phyloP scores from a whole-genome alignment of 1,140 invertebrate genomes.

The Pseudobourletiella spinata region DNA sequence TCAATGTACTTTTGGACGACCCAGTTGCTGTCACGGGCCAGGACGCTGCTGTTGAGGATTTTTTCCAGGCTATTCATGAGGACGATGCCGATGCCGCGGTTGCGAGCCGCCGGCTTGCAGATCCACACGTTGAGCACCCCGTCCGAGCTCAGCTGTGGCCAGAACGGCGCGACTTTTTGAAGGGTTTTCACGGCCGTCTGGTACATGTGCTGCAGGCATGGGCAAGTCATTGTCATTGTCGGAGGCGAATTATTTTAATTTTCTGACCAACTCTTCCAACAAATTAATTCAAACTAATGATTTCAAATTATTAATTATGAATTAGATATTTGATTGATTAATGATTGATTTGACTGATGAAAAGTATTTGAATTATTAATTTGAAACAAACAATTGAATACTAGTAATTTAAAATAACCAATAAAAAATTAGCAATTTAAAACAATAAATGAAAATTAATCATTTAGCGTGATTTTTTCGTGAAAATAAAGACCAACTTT shows the following conservation, averaged over 20 bases:
- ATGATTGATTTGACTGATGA: no score
- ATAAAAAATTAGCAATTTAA: no score
- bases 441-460: no score
- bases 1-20: slow-evolving; percentile 45
- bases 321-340: no score
- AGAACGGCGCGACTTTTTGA: slow-evolving; percentile 53
- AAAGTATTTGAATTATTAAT: no score
- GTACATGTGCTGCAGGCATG: slow-evolving; percentile 43
- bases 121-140: slow-evolving; percentile 86
- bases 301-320: no score
- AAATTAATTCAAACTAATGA: not conserved
- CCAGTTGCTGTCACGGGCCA: slow-evolving; percentile 30
- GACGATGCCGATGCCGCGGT: slow-evolving; percentile 80
- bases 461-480: no score
- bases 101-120: slow-evolving; percentile 87
- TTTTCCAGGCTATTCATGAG: slow-evolving; percentile 77
- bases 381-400: no score
- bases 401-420: no score
- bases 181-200: slow-evolving; percentile 47
- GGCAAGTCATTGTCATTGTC: not conserved
- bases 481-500: no score
- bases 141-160: slow-evolving; percentile 66
- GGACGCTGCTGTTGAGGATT: no score
- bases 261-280: not conserved
- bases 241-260: not conserved